Percentiles rank a stretch among this genome's conserved stretches.
Conservation (phyloP, 2,797 vertebrate genomes). For the Chlorospingus semifuscus region DNA sequence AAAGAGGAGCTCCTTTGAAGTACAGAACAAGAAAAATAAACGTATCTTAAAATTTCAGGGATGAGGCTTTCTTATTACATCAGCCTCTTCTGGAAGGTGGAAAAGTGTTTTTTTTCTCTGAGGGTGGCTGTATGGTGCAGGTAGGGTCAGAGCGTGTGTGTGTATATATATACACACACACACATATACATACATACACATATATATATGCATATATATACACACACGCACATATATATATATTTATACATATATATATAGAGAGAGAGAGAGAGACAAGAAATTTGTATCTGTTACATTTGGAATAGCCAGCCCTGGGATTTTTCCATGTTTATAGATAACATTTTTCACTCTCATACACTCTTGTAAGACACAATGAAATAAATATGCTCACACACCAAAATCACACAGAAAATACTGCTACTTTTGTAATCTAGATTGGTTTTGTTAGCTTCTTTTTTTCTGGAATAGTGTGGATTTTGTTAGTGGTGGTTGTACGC, state of each 20-base stretch:
- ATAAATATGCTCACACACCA: background rate
- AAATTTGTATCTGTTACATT: background rate
- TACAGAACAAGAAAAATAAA: background rate
- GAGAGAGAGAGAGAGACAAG: background rate
- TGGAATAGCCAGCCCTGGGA: background rate
- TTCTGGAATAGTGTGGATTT: background rate
- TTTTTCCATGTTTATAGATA: background rate
- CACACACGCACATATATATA: too few species aligned
- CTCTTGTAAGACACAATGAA: background rate
- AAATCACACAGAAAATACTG: background rate
- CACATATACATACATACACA: too few species aligned
- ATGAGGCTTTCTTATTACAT: background rate
- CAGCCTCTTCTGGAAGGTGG: background rate
- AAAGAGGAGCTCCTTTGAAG: background rate
- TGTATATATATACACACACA: rapidly evolving
- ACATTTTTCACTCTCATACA: background rate
- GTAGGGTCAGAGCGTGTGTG: background rate
- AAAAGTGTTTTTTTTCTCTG: background rate
- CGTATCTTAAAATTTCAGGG: background rate
- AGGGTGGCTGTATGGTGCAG: background rate
- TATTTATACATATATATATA: too few species aligned
- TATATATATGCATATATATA: too few species aligned
- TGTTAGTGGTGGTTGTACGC: background rate
- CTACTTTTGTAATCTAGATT: background rate
- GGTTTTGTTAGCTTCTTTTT: rapidly evolving